Evolutionary conservation across 92 coral and sea anemone species (phyloP), one percentile per base, ranked within the genome.

Genomic region (Siderastrea radians): DNA sequence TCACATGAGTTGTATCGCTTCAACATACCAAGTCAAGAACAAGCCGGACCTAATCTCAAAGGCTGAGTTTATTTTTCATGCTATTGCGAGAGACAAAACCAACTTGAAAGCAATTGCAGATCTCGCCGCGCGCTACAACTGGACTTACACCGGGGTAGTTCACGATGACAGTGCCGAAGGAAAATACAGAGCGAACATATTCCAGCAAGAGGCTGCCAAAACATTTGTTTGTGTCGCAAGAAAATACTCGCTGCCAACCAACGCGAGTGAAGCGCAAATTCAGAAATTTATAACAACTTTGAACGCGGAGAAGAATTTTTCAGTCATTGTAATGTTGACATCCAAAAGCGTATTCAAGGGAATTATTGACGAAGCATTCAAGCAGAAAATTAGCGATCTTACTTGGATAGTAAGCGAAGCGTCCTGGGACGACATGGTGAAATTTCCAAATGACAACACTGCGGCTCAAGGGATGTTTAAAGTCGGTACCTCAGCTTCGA

Each of bases 391-490:
- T 19, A 82, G 76, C 47, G 95, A 82, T 44, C 65, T 95, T 54
- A 91, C 93, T 12, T 95, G 98, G 98, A 62, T 95, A 3, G 87
- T 86, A 49, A 95, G 96, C 2, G 94, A 93, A 51, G 79, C 86
- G 43, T 91, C 96, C 7, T 95, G 96, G 98, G 96, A 95, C 74
- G 79, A 84, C 46, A 87, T 91, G 14, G 88, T 81, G 10, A 76
- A 74, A 12, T 79, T 95, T 77, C 72, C 93, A 49, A 83, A 64
- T 19, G 91, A 91, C 12, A 93, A 91, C 74, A 83, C 88, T 5
- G 98, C 96, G 8, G 94, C 98, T 4, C 95, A 92, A 68, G 96
- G 98, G 26, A 91, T 95, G 98, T 93, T 95, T 53, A 88, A 72
- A 50, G 74, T 95, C 0, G 90, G 93, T 50, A 65, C 98, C 5